phyloP scores from a whole-genome alignment of 2,797 vertebrate genomes.

The Aplochiton taeniatus region DNA sequence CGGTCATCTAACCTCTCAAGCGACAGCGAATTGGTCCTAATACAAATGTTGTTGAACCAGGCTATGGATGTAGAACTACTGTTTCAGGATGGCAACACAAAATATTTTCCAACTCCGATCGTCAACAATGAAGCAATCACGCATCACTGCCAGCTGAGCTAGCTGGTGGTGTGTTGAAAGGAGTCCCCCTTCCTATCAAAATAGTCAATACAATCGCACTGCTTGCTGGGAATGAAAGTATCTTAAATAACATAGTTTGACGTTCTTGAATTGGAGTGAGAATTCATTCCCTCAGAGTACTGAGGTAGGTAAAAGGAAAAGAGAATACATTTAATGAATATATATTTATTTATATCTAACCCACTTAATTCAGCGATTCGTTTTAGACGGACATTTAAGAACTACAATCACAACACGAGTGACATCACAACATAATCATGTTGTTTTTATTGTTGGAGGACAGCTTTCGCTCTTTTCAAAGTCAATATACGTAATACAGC shows the following conservation, averaged over 20 bases:
- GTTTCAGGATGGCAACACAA: background rate
- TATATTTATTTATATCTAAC: background rate
- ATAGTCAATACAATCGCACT: slow-evolving; percentile 43
- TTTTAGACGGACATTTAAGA: background rate
- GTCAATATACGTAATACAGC: slow-evolving; percentile 1
- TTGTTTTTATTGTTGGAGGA: slow-evolving; percentile 55
- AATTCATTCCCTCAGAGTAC: too few species aligned
- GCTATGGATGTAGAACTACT: background rate
- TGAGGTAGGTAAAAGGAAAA: too few species aligned
- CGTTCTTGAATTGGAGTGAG: too few species aligned
- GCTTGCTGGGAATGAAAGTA: slow-evolving; percentile 74
- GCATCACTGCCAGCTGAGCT: background rate
- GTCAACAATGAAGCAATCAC: background rate
- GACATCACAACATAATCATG: slow-evolving; percentile 41
- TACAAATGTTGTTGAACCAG: background rate
- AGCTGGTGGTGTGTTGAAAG: slow-evolving; percentile 55
- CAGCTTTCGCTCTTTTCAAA: slow-evolving; percentile 30
- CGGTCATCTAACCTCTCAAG: background rate
- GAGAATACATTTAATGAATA: background rate
- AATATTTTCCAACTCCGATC: background rate
- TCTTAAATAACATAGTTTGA: too few species aligned
- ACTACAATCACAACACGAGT: slow-evolving; percentile 45
- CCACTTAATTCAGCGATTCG: background rate
- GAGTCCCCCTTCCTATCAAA: slow-evolving; percentile 59
- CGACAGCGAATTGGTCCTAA: slow-evolving; percentile 9